phyloP scores from a whole-genome alignment of 2,888 invertebrate genomes.

The Aspidiotus rigidus region DNA sequence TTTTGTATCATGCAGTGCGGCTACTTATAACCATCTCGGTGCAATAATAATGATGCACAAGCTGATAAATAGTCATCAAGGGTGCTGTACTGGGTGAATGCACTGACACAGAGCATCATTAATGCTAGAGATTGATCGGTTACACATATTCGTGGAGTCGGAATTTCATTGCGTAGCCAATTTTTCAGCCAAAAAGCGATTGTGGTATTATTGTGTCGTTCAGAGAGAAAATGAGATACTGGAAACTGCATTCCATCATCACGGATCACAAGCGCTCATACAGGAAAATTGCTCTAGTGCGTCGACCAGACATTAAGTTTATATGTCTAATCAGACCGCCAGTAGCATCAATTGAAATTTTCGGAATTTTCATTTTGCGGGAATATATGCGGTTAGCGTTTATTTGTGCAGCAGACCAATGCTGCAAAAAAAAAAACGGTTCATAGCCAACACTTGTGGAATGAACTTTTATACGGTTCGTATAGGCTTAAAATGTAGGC shows the following conservation, averaged over 20 bases:
- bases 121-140: neutral
- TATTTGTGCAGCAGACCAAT: neutral
- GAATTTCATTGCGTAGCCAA: neutral
- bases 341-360: neutral
- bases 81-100: neutral
- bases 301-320: neutral
- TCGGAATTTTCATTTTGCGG: neutral
- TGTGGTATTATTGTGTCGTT: neutral
- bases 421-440: neutral
- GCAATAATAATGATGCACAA: neutral
- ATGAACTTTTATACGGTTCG: too few species aligned
- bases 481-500: too few species aligned
- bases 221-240: neutral
- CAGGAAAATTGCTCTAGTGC: neutral
- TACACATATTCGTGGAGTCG: neutral
- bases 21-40: neutral
- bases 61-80: neutral
- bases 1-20: neutral
- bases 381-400: neutral
- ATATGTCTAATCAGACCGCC: neutral
- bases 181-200: neutral
- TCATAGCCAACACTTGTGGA: neutral
- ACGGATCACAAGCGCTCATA: neutral
- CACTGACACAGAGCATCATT: neutral
- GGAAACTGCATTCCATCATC: neutral